phyloP scores from a whole-genome alignment of 2,888 invertebrate species.

The Pristionchus mayeri region DNA sequence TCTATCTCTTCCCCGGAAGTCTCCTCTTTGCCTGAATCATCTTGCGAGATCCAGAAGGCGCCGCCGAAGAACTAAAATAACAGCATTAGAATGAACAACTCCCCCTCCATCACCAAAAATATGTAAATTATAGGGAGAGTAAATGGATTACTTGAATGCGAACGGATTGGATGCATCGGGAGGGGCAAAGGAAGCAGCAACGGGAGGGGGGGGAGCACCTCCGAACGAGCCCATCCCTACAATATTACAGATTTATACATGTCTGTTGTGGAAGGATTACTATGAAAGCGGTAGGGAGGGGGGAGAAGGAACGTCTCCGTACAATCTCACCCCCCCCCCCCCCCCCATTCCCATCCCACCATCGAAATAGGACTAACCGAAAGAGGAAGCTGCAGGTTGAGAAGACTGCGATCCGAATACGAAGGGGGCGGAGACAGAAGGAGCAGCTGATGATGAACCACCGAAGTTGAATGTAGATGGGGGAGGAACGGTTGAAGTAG shows the following conservation, averaged over 20 bases:
- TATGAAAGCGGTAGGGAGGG: too few species aligned
- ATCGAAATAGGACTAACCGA: not conserved
- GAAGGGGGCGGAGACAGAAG: conserved; percentile 2
- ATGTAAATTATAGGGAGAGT: too few species aligned
- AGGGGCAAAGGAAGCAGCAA: not conserved
- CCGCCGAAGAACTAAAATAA: not conserved
- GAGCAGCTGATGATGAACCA: not conserved
- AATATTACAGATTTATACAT: not conserved
- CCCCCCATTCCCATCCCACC: not conserved
- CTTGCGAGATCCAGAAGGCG: conserved; percentile 26
- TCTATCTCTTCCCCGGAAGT: conserved; percentile 4
- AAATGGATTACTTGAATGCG: conserved; percentile 27
- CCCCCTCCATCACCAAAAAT: not conserved
- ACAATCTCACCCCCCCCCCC: not conserved
- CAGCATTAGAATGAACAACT: not conserved
- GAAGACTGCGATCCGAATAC: not conserved
- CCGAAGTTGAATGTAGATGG: conserved; percentile 31
- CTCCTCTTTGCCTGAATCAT: conserved; percentile 13
- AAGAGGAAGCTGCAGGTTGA: not conserved
- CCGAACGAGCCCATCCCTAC: conserved; percentile 8
- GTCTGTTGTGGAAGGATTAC: too few species aligned
- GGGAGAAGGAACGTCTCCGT: too few species aligned
- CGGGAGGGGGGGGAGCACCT: not conserved
- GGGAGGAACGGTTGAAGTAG: not conserved
- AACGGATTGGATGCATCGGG: conserved; percentile 16